Base-by-base conservation (phyloP, 2,888 invertebrate genomes). In the Clanis bilineata region DNA sequence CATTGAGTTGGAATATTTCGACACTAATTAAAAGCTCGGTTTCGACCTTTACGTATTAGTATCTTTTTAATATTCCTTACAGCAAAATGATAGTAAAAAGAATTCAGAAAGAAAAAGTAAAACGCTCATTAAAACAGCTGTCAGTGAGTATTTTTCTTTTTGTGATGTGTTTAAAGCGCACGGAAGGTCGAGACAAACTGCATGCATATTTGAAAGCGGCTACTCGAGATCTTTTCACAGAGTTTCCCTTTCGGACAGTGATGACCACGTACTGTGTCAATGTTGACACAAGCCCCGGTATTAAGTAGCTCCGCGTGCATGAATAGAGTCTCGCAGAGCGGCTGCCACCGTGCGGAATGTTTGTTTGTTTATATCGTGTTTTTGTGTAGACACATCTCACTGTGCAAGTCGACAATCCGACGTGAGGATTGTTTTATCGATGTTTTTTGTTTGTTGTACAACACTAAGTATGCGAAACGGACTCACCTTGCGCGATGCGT, bases 401-500 rank as follows among this genome's bases (percentile, higher is more conserved):
- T 51, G 51, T 51, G 32, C 28, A 3, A 51, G 51, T 10, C 51
- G 32, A 32, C 32, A 18, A 18, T 32, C 15, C 15, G 39, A 41
- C 28, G 6, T 7, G 15, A 25, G 25, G 43, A 28, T 57, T 43
- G 23, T 57, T 41, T 57, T 41, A 25, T 25, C 56, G 28, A 41
- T 41, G 25, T 57, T 38, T 43, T 32, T 57, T 43, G 22, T 45
- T 43, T 43, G 55, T 6, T 51, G 18, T 51, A 51, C 51, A 51
- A 51, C 51, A 18, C 51, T 51, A 51, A 32, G 25, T 51, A 51
- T 51, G 51, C 32, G 28, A 51, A 51, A 51, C 18, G 23, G 58
- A 89, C 95, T 95, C 94, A 97, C 97, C 97, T 97, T 97, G 97
- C 94, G 97, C 97, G 95, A 97, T 97, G 94, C 97, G 96, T 94